Percentiles rank a stretch among this genome's conserved stretches.
phyloP scores from a whole-genome alignment of 2,113 vertebrate species.

The Spizaetus ornatus region DNA sequence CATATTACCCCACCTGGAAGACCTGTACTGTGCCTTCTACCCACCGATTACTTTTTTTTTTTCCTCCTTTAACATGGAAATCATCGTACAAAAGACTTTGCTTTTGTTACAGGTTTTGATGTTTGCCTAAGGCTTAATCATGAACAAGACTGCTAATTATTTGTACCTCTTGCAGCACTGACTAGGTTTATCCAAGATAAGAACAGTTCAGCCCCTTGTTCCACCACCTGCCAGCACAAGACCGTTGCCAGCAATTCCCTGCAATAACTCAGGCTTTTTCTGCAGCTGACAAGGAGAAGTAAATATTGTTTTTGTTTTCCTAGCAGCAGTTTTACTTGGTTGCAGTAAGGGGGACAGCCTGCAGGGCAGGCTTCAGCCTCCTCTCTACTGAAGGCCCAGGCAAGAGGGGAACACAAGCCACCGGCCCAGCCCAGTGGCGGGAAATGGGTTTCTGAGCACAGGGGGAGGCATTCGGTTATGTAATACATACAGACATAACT shows the following conservation, averaged over 20 bases:
- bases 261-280: not conserved
- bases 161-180: not conserved
- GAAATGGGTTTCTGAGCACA: not conserved
- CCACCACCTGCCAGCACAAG: not conserved
- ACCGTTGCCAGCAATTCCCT: not conserved
- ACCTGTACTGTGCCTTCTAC: not conserved
- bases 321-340: not conserved
- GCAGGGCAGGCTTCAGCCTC: not conserved
- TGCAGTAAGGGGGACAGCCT: not conserved
- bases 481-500: not conserved
- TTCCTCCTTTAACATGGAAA: not conserved
- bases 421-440: accelerated
- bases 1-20: not conserved
- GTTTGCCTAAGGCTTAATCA: not conserved
- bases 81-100: not conserved
- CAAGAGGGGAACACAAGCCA: accelerated
- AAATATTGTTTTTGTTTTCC: not conserved
- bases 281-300: not conserved
- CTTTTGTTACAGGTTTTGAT: not conserved
- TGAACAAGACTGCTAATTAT: not conserved
- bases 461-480: no score
- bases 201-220: not conserved
- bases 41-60: not conserved
- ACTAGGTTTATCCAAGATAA: not conserved
- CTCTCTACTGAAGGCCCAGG: not conserved